These are phyloP conservation scores for Lasioglossum zephyrum DNA, from an alignment of 2,888 invertebrate genomes.

Conservation along the genomic window DNA sequence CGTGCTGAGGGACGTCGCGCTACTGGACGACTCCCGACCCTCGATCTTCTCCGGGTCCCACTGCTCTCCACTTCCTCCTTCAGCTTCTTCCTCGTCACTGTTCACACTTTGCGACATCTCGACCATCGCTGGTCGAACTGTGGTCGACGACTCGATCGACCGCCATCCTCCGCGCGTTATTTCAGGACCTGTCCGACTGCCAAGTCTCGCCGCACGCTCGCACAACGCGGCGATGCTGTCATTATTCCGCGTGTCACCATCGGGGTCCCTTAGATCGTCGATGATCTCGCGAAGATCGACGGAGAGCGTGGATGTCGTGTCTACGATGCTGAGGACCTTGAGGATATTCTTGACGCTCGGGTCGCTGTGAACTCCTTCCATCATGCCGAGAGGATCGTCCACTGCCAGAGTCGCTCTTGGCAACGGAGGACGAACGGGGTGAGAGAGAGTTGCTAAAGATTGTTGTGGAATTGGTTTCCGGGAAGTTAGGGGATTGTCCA, in stretches of 20 bases:
- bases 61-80: not conserved
- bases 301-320: not conserved
- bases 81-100: slow-evolving; percentile 49
- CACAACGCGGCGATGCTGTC: slow-evolving; percentile 57
- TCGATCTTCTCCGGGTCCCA: slow-evolving; percentile 12
- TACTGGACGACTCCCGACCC: slow-evolving; percentile 86
- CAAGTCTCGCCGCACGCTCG: slow-evolving; percentile 51
- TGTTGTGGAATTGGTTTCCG: slow-evolving; percentile 56
- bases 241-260: slow-evolving; percentile 30
- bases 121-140: not conserved
- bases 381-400: not conserved
- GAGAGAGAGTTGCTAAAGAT: slow-evolving; percentile 26
- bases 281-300: slow-evolving; percentile 27
- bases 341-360: slow-evolving; percentile 20
- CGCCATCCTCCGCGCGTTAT: slow-evolving; percentile 61
- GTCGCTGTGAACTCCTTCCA: slow-evolving; percentile 2
- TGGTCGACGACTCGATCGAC: slow-evolving; percentile 16
- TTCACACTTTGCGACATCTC: not conserved
- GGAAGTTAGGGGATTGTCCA: slow-evolving; percentile 14
- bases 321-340: slow-evolving; percentile 1
- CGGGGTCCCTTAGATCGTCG: slow-evolving; percentile 30
- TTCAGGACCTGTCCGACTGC: slow-evolving; percentile 60
- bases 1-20: slow-evolving; percentile 87
- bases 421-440: slow-evolving; percentile 68
- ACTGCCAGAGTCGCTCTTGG: slow-evolving; percentile 43